Evolutionary conservation across 92 coral and sea anemone genomes (phyloP).

Genomic region (Paragorgia papillata): DNA sequence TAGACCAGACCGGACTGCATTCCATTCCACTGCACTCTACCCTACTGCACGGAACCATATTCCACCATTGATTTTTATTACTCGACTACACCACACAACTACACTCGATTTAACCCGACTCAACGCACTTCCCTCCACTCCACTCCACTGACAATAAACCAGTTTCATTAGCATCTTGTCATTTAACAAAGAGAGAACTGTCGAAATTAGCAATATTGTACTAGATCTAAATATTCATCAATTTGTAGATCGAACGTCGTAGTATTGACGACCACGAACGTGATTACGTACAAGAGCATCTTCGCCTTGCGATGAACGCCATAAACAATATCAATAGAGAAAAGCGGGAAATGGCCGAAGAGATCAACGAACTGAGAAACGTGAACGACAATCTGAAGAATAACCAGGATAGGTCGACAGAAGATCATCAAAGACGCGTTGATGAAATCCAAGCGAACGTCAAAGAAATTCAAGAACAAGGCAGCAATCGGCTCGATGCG

Average conservation of each 20-base stretch:
- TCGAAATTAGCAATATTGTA: background rate
- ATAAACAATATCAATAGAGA: background rate
- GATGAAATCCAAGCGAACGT: background rate
- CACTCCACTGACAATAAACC: no score
- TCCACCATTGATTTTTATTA: no score
- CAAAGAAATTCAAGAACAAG: background rate
- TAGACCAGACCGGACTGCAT: no score
- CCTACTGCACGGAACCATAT: no score
- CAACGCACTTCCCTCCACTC: no score
- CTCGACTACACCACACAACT: no score
- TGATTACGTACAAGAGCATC: background rate
- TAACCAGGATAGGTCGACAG: background rate
- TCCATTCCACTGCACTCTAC: no score
- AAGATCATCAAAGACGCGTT: background rate
- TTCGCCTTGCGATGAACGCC: background rate
- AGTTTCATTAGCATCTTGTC: background rate
- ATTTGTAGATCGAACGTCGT: background rate
- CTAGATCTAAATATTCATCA: background rate
- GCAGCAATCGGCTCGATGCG: background rate
- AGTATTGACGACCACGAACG: background rate
- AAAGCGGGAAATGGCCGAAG: background rate
- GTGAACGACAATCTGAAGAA: background rate
- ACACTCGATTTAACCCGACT: no score
- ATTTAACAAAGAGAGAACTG: slow-evolving; percentile 43
- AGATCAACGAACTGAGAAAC: background rate